Evolutionary conservation across 2,113 vertebrate genomes (phyloP).

Genomic region (Sardina pilchardus): DNA sequence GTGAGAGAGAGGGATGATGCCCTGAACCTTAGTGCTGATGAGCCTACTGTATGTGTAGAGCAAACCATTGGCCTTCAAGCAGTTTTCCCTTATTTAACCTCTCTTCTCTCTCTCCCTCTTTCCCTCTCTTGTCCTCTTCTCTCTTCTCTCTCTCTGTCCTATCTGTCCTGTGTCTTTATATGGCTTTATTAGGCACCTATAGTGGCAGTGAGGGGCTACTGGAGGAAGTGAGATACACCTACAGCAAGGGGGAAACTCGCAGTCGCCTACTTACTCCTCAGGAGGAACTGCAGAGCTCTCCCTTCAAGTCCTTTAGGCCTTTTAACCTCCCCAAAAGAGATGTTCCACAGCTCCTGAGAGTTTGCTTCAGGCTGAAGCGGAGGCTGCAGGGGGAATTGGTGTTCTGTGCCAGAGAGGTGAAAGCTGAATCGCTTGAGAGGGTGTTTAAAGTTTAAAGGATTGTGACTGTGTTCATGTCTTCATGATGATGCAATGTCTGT

Average conservation of each 20-base stretch:
- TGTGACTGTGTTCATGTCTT: background rate
- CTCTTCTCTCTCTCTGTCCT: background rate
- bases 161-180: background rate
- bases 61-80: slow-evolving; percentile 16
- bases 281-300: slow-evolving; percentile 31
- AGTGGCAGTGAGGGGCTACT: slow-evolving; percentile 34
- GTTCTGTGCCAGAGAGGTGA: background rate
- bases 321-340: slow-evolving; percentile 36
- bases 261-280: slow-evolving; percentile 32
- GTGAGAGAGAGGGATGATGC: background rate
- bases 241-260: slow-evolving; percentile 35
- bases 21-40: slow-evolving; percentile 25
- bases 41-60: slow-evolving; percentile 33
- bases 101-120: background rate
- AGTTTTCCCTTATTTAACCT: slow-evolving; percentile 22
- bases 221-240: slow-evolving; percentile 50
- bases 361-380: background rate
- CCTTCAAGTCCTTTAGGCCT: slow-evolving; percentile 19
- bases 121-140: background rate
- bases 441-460: background rate
- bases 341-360: slow-evolving; percentile 25
- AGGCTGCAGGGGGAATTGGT: background rate
- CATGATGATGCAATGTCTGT: slow-evolving; percentile 3
- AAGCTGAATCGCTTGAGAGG: background rate
- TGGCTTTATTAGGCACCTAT: slow-evolving; percentile 24